Conservation (phyloP, 1,140 invertebrate genomes). For the Drosophila ficusphila region DNA sequence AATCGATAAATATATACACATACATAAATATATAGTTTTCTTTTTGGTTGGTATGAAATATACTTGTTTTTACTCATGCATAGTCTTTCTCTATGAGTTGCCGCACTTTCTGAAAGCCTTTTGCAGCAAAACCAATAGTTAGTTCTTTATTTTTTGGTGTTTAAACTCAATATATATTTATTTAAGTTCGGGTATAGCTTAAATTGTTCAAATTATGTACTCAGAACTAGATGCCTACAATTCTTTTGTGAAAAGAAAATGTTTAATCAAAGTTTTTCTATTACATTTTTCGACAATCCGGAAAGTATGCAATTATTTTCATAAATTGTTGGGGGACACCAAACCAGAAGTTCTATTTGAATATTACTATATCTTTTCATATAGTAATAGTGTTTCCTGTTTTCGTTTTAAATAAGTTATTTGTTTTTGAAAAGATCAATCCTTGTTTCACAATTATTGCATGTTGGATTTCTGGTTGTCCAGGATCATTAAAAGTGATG, state of each 20-base stretch:
- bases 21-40: constrained; percentile 36
- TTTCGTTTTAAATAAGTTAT: not conserved
- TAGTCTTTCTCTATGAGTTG: constrained; percentile 35
- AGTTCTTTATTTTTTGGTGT: constrained; percentile 58
- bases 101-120: constrained; percentile 48
- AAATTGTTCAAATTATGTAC: constrained; percentile 16
- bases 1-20: constrained; percentile 23
- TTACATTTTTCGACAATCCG: not conserved
- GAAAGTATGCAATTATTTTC: not conserved
- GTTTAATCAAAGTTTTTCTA: too few species aligned
- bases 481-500: not conserved
- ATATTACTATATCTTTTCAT: too few species aligned
- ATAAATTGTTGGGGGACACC: too few species aligned
- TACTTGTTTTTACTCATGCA: constrained; percentile 5
- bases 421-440: not conserved
- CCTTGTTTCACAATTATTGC: not conserved
- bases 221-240: constrained; percentile 30
- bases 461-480: not conserved
- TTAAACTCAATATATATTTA: constrained; percentile 54
- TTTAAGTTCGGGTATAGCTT: constrained; percentile 15
- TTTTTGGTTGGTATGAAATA: constrained; percentile 41
- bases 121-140: constrained; percentile 7
- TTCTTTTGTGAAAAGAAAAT: constrained; percentile 20
- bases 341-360: not conserved
- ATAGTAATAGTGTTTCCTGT: too few species aligned